phyloP scores from a whole-genome alignment of 2,113 vertebrate species.

The Siphamia tubifer region DNA sequence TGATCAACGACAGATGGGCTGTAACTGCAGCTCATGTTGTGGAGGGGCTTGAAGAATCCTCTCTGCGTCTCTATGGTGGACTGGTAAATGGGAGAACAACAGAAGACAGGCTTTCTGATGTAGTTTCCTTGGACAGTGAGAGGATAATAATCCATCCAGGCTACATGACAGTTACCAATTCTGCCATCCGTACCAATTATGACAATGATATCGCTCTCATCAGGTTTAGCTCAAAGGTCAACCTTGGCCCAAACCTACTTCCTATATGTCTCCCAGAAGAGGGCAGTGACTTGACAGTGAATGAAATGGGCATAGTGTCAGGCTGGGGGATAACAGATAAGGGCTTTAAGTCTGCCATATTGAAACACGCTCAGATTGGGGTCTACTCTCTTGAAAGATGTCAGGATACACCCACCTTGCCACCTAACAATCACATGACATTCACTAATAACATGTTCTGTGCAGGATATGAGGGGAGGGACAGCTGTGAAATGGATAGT shows the following conservation, averaged over 20 bases:
- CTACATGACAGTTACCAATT: constrained; percentile 42
- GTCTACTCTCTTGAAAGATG: constrained; percentile 37
- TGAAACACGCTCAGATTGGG: constrained; percentile 76
- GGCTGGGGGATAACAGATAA: constrained; percentile 83
- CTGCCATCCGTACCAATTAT: constrained; percentile 33
- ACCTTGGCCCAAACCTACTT: constrained; percentile 76
- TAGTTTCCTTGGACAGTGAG: constrained; percentile 35
- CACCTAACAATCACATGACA: accelerated
- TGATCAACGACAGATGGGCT: constrained; percentile 90
- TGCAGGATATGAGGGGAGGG: constrained; percentile 78
- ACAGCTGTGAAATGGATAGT: constrained; percentile 88
- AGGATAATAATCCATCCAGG: constrained; percentile 83
- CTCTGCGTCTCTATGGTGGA: background rate
- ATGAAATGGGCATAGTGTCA: constrained; percentile 82
- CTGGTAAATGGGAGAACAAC: constrained; percentile 27
- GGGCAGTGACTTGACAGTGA: constrained; percentile 5
- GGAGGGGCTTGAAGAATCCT: background rate
- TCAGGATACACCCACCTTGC: background rate
- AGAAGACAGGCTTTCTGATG: accelerated
- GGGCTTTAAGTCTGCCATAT: accelerated
- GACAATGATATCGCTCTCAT: constrained; percentile 91
- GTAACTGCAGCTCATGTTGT: constrained; percentile 90
- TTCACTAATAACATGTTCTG: constrained; percentile 93
- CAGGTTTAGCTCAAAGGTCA: constrained; percentile 79
- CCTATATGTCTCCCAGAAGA: constrained; percentile 88